These are phyloP conservation scores for Otocyon megalotis DNA, from an alignment of 2,113 vertebrate genomes.

Conservation along the genomic window DNA sequence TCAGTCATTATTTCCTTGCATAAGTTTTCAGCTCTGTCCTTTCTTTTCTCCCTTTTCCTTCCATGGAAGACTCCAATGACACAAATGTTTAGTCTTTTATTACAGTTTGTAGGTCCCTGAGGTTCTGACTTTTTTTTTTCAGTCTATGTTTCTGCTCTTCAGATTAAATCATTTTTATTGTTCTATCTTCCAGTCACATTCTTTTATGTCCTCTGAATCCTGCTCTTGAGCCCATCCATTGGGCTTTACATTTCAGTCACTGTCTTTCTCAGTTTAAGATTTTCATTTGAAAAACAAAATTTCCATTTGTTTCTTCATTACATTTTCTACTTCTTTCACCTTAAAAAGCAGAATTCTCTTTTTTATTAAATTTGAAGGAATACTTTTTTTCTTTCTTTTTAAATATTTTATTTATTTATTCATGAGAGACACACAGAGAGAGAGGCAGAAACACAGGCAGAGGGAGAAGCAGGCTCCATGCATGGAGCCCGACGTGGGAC, in stretches of 20 bases:
- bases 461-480: no score
- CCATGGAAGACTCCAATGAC: not conserved
- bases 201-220: not conserved
- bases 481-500: no score
- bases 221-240: not conserved
- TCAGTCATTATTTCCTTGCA: not conserved
- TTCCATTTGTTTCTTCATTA: not conserved
- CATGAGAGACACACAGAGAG: no score
- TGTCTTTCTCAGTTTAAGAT: not conserved
- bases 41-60: not conserved
- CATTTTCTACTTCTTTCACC: not conserved
- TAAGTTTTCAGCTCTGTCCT: not conserved
- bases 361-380: not conserved
- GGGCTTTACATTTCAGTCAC: not conserved
- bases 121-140: not conserved
- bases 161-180: not conserved
- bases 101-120: not conserved
- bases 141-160: not conserved
- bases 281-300: not conserved
- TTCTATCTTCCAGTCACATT: not conserved
- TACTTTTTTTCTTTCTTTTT: not conserved
- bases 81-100: not conserved
- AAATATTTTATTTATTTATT: no score
- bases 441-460: no score
- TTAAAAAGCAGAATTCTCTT: not conserved